These are phyloP conservation scores for Taenaris catops DNA, from an alignment of 2,888 invertebrate genomes.

Conservation along the genomic window DNA sequence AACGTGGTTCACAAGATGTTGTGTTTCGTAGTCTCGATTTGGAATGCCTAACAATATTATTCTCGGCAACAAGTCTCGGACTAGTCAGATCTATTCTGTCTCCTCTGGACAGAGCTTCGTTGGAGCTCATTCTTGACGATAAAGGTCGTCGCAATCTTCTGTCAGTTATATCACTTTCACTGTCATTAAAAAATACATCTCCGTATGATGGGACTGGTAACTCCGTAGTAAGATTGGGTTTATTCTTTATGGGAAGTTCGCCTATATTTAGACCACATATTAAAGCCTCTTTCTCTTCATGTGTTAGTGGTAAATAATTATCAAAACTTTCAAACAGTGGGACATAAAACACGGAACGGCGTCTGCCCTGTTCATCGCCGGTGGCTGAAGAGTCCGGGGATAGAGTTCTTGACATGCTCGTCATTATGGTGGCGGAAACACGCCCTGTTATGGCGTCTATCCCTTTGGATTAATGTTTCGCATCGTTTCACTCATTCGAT, in stretches of 20 bases:
- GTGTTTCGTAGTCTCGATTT: slow-evolving; percentile 64
- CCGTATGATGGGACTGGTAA: slow-evolving; percentile 47
- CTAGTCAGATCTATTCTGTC: slow-evolving; percentile 61
- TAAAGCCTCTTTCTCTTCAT: slow-evolving; percentile 67
- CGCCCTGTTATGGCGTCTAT: slow-evolving; percentile 54
- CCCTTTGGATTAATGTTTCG: slow-evolving; percentile 43
- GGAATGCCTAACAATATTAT: slow-evolving; percentile 44
- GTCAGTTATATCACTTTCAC: slow-evolving; percentile 65
- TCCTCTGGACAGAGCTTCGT: slow-evolving; percentile 59
- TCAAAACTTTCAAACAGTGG: slow-evolving; percentile 82
- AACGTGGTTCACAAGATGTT: slow-evolving; percentile 66
- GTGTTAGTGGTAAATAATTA: slow-evolving; percentile 76
- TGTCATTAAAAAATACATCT: slow-evolving; percentile 66
- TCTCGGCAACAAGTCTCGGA: slow-evolving; percentile 60
- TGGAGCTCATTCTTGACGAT: slow-evolving; percentile 65
- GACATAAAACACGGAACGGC: slow-evolving; percentile 88
- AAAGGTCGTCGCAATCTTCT: slow-evolving; percentile 59
- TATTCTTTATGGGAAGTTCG: slow-evolving; percentile 40
- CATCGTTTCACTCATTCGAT: slow-evolving; percentile 57
- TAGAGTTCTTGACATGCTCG: slow-evolving; percentile 60
- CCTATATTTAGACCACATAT: slow-evolving; percentile 53
- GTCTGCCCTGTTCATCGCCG: slow-evolving; percentile 75
- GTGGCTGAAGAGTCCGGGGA: slow-evolving; percentile 49
- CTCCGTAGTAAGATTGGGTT: slow-evolving; percentile 50
- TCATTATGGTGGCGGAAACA: slow-evolving; percentile 47